Conservation (phyloP, 2,888 invertebrate genomes). For the Trileptium ribeirensis region DNA sequence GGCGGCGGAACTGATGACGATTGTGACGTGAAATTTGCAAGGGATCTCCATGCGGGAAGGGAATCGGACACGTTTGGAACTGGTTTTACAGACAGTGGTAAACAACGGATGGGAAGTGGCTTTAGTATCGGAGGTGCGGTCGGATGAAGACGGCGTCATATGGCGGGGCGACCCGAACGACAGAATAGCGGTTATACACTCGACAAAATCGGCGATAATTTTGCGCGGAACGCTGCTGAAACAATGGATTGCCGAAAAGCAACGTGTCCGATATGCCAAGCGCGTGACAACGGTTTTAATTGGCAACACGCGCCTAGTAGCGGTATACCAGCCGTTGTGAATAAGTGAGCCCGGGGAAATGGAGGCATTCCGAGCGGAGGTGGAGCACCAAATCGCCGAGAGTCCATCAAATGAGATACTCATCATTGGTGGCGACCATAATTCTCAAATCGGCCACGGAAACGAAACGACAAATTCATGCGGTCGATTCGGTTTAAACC, state of each 20-base stretch:
- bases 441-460: too few relatives aligned
- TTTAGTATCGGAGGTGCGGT: not conserved
- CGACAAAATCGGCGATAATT: not conserved
- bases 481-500: too few relatives aligned
- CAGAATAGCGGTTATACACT: not conserved
- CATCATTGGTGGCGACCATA: too few relatives aligned
- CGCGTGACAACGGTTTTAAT: not conserved
- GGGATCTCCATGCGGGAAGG: not conserved
- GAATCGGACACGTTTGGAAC: not conserved
- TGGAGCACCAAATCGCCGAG: conserved; percentile 3
- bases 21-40: not conserved
- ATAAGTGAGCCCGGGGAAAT: not conserved
- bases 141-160: not conserved
- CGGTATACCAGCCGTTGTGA: conserved; percentile 12
- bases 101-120: not conserved
- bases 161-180: not conserved
- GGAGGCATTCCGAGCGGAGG: not conserved
- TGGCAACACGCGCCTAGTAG: conserved; percentile 1
- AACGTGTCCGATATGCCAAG: not conserved
- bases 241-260: not conserved
- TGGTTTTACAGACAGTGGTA: not conserved
- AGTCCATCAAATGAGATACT: too few relatives aligned
- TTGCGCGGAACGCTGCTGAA: not conserved
- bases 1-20: too few relatives aligned
- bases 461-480: too few relatives aligned